These are phyloP conservation scores for Stictonetta naevosa DNA, from an alignment of 2,113 vertebrate genomes.

Conservation along the genomic window DNA sequence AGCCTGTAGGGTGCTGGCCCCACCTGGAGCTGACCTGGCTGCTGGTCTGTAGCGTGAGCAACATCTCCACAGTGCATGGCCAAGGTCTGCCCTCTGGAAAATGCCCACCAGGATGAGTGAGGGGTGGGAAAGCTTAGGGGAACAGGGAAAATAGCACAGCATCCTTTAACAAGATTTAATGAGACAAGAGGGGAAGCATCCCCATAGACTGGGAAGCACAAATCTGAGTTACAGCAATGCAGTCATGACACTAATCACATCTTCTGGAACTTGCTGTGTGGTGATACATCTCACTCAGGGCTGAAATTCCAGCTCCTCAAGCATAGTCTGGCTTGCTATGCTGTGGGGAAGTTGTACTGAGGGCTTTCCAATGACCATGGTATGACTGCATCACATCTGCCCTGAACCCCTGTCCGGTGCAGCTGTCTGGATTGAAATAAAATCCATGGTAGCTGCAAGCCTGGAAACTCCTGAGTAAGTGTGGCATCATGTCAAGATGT, in stretches of 20 bases:
- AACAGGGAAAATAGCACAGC: neutral
- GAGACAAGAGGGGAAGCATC: neutral
- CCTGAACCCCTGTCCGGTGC: neutral
- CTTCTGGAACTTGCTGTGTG: neutral
- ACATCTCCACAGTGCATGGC: neutral
- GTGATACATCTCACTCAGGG: neutral
- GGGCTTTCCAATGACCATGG: neutral
- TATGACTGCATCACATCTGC: neutral
- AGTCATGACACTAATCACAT: neutral
- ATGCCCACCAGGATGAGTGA: neutral
- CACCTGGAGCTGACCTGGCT: rapidly evolving
- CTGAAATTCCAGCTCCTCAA: neutral
- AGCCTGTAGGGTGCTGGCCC: neutral
- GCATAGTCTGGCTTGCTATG: neutral
- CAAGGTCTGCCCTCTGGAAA: neutral
- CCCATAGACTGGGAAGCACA: neutral
- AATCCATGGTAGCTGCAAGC: neutral
- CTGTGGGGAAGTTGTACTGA: neutral
- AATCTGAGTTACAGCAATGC: neutral
- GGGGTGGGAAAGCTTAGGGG: neutral
- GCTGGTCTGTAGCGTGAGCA: neutral
- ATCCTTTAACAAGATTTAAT: neutral
- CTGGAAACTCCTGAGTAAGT: neutral
- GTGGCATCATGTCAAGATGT: neutral
- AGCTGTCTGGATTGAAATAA: neutral